phyloP scores from a whole-genome alignment of 1,140 invertebrate genomes.

The Pseudomyrmex cubaensis region DNA sequence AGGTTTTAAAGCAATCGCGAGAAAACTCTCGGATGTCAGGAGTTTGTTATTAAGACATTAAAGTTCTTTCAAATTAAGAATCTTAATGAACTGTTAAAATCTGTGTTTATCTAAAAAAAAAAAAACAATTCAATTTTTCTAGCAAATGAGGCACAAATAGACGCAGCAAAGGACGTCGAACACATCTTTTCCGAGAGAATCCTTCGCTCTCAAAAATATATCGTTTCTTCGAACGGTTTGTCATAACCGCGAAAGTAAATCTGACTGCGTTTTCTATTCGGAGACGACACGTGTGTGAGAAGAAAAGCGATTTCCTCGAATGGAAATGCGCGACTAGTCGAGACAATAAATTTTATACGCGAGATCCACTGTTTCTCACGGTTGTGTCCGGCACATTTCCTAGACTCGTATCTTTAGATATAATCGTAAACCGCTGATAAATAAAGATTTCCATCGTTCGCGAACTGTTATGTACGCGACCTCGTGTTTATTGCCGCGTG shows the following conservation, averaged over 20 bases:
- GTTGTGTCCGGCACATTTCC: constrained; percentile 24
- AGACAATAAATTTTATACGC: constrained; percentile 45
- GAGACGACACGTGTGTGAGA: constrained; percentile 23
- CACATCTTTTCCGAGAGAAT: not conserved
- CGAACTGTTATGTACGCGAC: not conserved
- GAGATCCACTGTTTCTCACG: constrained; percentile 41
- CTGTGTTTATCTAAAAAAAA: not conserved
- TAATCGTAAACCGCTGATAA: too few relatives aligned
- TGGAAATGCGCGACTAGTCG: constrained; percentile 19
- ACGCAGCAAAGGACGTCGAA: not conserved
- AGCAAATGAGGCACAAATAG: not conserved
- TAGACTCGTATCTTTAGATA: not conserved
- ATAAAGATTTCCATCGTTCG: not conserved
- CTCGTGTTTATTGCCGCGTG: constrained; percentile 3
- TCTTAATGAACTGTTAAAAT: too few relatives aligned
- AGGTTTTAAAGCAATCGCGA: too few relatives aligned
- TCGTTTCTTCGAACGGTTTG: constrained; percentile 25
- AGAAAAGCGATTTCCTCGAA: constrained; percentile 24
- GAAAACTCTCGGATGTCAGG: not conserved
- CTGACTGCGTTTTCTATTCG: constrained; percentile 32
- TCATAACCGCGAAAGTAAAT: constrained; percentile 46
- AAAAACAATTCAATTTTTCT: too few relatives aligned
- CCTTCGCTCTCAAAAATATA: constrained; percentile 13
- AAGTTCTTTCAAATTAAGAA: not conserved
- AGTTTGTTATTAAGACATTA: not conserved